Evolutionary conservation across 2,797 vertebrate species (phyloP).

Genomic region (Coendou prehensilis): DNA sequence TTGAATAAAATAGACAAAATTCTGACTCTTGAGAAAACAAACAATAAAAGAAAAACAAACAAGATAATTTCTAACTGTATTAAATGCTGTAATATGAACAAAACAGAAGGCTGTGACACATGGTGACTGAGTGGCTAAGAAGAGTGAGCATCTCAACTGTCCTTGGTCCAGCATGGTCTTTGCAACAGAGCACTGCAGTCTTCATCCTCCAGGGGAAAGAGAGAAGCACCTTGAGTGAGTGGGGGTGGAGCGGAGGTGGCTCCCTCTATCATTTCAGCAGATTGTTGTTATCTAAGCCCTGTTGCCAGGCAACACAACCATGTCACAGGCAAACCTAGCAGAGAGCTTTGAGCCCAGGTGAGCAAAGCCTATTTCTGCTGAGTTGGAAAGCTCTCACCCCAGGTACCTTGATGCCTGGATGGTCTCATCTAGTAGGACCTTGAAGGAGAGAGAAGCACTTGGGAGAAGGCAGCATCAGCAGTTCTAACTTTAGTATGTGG

Average conservation of each 20-base stretch:
- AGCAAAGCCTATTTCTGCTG: conserved; percentile 19
- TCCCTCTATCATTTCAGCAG: conserved; percentile 21
- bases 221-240: background rate
- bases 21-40: background rate
- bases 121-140: background rate
- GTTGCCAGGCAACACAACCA: conserved; percentile 72
- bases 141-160: background rate
- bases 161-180: background rate
- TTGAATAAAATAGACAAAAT: background rate
- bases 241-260: background rate
- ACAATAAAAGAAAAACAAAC: background rate
- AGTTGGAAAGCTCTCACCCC: background rate
- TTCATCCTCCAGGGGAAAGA: background rate
- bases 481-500: background rate
- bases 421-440: background rate
- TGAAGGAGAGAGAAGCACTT: background rate
- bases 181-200: background rate
- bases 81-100: background rate
- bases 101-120: background rate
- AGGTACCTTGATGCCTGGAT: background rate
- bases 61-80: background rate
- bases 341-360: conserved; percentile 5
- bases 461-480: background rate
- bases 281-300: background rate
- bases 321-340: background rate